A percentile compares a stretch with the other conserved stretches of the same genome.
phyloP scores from a whole-genome alignment of 2,113 vertebrate species.

The Bombycilla garrulus region DNA sequence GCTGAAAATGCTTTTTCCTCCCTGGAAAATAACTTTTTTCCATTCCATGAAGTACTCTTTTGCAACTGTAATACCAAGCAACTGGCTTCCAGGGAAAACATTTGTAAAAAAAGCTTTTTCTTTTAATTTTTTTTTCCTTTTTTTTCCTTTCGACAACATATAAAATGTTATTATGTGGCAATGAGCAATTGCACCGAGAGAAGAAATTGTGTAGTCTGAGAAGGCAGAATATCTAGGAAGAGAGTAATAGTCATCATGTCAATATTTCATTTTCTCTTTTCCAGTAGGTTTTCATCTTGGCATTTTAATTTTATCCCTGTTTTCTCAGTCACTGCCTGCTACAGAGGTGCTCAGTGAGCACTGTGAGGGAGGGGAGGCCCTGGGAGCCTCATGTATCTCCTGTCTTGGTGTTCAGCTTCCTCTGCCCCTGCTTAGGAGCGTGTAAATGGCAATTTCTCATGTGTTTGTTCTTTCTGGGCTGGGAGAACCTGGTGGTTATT shows the following conservation, averaged over 20 bases:
- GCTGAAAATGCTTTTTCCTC: slow-evolving; percentile 42
- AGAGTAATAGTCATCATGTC: not conserved
- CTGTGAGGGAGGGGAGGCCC: not conserved
- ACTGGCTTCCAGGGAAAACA: not conserved
- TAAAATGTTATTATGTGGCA: not conserved
- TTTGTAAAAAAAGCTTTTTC: not conserved
- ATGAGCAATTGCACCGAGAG: not conserved
- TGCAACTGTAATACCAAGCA: not conserved
- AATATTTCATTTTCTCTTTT: not conserved
- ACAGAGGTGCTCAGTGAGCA: not conserved
- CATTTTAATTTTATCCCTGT: not conserved
- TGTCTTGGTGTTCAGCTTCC: not conserved
- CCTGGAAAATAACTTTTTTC: slow-evolving; percentile 45
- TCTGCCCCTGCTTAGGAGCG: not conserved
- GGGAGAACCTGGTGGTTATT: not conserved
- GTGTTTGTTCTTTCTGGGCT: not conserved
- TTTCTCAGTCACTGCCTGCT: not conserved
- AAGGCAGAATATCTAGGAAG: not conserved
- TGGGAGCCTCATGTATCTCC: not conserved
- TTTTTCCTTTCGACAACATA: not conserved
- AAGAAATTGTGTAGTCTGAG: not conserved
- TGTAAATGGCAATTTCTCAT: not conserved
- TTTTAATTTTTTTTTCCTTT: not conserved
- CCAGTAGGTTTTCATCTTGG: not conserved
- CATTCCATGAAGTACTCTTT: slow-evolving; percentile 1